A percentile compares a stretch with the other conserved stretches of the same genome.
These are phyloP conservation scores for Poeciliopsis retropinna DNA, from an alignment of 2,113 vertebrate species.

Conservation along the genomic window DNA sequence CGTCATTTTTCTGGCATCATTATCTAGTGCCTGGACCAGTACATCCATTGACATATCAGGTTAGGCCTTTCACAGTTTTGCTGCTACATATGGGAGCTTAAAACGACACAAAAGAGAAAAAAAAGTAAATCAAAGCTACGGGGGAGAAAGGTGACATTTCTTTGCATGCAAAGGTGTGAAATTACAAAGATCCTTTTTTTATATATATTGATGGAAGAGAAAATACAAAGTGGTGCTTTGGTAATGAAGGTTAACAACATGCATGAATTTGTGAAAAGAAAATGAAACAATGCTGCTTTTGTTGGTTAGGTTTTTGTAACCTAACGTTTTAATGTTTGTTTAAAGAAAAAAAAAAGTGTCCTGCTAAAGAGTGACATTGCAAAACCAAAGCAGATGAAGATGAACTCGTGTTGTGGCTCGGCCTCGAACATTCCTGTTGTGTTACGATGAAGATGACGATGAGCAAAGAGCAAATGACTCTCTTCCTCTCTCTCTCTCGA, in stretches of 20 bases:
- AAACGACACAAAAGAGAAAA: neutral
- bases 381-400: conserved; percentile 74
- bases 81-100: conserved; percentile 74
- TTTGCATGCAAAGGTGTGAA: conserved; percentile 82
- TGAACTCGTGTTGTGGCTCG: conserved; percentile 57
- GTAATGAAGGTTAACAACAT: conserved; percentile 76
- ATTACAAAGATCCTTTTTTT: conserved; percentile 70
- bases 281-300: conserved; percentile 73
- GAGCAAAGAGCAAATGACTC: conserved; percentile 63
- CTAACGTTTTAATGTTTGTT: conserved; percentile 57
- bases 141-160: conserved; percentile 57
- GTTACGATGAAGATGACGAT: conserved; percentile 61
- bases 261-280: conserved; percentile 80
- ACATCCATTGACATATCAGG: conserved; percentile 80
- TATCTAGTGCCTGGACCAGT: conserved; percentile 78
- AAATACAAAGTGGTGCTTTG: conserved; percentile 71
- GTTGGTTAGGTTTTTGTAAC: conserved; percentile 65
- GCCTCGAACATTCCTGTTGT: conserved; percentile 78
- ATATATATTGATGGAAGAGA: conserved; percentile 56
- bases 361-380: conserved; percentile 66
- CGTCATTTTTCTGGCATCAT: conserved; percentile 56
- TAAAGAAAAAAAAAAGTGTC: conserved; percentile 30
- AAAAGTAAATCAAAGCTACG: conserved; percentile 12
- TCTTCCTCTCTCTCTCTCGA: conserved; percentile 39
- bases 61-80: conserved; percentile 79